Conservation (phyloP, 2,113 vertebrate genomes). For the Psilopsiagon aymara region DNA sequence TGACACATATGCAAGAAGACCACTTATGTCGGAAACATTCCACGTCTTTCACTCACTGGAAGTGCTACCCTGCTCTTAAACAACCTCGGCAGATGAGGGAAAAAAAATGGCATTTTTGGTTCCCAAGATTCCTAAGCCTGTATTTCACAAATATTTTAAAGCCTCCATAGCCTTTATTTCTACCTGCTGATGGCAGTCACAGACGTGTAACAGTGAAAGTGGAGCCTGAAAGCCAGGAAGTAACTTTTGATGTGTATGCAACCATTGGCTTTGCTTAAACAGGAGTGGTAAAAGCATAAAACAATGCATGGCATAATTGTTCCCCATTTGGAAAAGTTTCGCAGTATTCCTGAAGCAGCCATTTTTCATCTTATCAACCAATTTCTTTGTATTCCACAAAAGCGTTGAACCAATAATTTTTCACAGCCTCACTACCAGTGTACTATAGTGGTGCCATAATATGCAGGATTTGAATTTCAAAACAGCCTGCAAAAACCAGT, state of each 20-base stretch:
- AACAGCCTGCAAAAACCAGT: background rate
- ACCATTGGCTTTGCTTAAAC: background rate
- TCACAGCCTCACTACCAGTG: background rate
- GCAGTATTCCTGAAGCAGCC: background rate
- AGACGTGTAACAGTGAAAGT: background rate
- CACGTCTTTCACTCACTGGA: background rate
- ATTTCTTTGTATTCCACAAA: background rate
- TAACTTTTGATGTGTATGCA: background rate
- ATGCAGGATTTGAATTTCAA: background rate
- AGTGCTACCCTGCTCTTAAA: background rate
- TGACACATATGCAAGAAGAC: background rate
- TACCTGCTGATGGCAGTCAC: background rate
- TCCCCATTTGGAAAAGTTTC: background rate
- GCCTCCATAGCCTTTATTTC: background rate
- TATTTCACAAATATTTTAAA: background rate
- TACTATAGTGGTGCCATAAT: background rate
- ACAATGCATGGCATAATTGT: background rate
- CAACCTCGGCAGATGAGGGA: background rate
- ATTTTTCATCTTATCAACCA: background rate
- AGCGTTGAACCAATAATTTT: background rate
- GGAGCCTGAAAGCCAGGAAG: background rate
- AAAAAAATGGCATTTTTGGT: background rate
- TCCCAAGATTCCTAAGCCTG: background rate
- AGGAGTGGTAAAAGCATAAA: background rate
- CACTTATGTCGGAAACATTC: background rate